These are phyloP conservation scores for Coendou prehensilis DNA, from an alignment of 2,797 vertebrate genomes.

Conservation along the genomic window DNA sequence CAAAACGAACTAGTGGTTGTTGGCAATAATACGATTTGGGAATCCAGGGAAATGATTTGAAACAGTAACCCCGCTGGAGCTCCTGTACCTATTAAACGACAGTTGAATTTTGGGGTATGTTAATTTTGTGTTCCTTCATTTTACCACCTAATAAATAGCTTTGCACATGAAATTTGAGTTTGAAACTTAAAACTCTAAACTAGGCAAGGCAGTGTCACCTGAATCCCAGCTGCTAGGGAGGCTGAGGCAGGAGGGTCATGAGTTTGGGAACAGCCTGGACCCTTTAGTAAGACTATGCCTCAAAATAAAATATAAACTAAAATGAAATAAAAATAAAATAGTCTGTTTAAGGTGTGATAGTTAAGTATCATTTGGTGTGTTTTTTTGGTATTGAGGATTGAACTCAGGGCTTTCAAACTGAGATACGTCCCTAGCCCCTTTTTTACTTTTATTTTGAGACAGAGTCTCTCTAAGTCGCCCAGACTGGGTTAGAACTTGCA, in stretches of 20 bases:
- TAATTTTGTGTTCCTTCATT: constrained; percentile 32
- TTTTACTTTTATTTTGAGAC: background rate
- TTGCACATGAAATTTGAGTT: constrained; percentile 22
- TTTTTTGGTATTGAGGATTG: background rate
- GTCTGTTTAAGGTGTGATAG: background rate
- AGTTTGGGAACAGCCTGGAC: background rate
- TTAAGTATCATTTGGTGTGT: background rate
- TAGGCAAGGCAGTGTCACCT: background rate
- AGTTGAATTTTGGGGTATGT: constrained; percentile 10
- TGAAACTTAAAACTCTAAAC: background rate
- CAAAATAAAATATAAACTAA: background rate
- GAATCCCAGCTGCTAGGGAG: background rate
- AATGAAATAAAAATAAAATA: background rate
- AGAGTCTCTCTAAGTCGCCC: background rate
- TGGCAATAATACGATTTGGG: constrained; percentile 23
- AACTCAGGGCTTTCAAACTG: background rate
- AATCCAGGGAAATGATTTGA: constrained; percentile 2
- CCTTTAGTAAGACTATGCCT: background rate
- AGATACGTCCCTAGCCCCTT: background rate
- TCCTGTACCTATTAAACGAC: background rate
- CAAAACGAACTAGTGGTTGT: background rate
- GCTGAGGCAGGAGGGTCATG: background rate
- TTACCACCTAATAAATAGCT: background rate
- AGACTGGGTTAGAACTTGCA: background rate
- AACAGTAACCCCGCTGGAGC: background rate